Percentiles rank a stretch among this genome's conserved stretches.
These are phyloP conservation scores for Theropithecus gelada DNA, from an alignment of 2,113 vertebrate genomes.

Conservation along the genomic window DNA sequence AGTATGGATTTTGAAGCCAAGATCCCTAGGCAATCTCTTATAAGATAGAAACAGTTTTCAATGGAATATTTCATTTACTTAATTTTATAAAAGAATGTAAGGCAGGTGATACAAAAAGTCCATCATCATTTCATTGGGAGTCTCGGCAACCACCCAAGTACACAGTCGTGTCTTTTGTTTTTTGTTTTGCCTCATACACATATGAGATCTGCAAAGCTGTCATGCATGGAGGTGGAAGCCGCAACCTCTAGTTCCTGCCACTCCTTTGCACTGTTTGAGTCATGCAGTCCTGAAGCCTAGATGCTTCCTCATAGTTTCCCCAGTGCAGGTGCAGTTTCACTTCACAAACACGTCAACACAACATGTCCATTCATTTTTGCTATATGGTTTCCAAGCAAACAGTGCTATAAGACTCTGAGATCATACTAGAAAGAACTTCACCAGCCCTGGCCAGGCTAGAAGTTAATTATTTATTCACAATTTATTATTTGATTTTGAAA, in stretches of 20 bases:
- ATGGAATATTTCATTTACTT: not conserved
- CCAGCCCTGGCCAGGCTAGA: not conserved
- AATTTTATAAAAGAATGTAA: not conserved
- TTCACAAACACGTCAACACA: not conserved
- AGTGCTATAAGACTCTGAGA: not conserved
- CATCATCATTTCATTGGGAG: not conserved
- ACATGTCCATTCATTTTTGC: not conserved
- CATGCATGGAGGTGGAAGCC: not conserved
- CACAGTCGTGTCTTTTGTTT: no score
- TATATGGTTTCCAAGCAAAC: not conserved
- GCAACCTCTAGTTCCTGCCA: not conserved
- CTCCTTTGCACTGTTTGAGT: not conserved
- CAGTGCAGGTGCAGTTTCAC: not conserved
- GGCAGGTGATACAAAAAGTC: fast-evolving
- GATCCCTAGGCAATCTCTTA: not conserved
- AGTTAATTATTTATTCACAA: not conserved
- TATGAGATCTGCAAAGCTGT: not conserved
- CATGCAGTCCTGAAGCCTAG: not conserved
- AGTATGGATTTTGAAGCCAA: not conserved
- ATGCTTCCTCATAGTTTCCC: no score
- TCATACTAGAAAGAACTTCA: not conserved
- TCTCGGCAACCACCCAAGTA: not conserved
- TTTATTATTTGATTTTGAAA: not conserved
- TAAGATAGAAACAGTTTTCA: not conserved
- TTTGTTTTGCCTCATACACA: not conserved